Conservation (phyloP, 2,797 vertebrate species). For the Hephaestus fuliginosus region DNA sequence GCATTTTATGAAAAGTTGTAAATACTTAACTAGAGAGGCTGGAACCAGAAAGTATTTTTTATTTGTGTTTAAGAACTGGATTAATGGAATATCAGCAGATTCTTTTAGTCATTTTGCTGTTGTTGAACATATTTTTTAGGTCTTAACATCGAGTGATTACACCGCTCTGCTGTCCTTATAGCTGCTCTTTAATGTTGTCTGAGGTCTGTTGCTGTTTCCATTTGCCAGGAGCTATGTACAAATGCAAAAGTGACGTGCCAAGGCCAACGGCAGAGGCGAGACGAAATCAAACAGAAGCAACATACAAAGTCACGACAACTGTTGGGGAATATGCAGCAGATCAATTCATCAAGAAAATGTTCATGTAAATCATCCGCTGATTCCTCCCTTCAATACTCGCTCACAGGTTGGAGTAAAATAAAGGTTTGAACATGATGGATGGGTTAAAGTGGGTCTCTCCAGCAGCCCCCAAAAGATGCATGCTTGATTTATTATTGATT, state of each 20-base stretch:
- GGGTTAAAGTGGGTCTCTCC: constrained; percentile 55
- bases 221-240: not conserved
- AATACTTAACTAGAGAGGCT: not conserved
- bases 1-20: not conserved
- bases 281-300: not conserved
- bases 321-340: not conserved
- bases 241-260: not conserved
- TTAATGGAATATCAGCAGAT: too few species aligned
- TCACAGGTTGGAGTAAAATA: constrained; percentile 29
- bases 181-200: not conserved
- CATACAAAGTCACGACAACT: not conserved
- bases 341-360: not conserved
- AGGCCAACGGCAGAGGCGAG: not conserved
- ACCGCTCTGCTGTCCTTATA: not conserved
- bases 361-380: constrained; percentile 23
- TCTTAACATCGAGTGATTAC: not conserved
- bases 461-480: constrained; percentile 55
- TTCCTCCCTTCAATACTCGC: constrained; percentile 29
- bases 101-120: too few species aligned
- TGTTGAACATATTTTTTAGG: too few species aligned
- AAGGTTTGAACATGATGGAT: constrained; percentile 55
- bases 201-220: not conserved
- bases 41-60: not conserved
- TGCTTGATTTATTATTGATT: constrained; percentile 79
- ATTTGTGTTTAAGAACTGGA: not conserved